Conservation (phyloP, 2,113 vertebrate genomes). For the Chamaea fasciata region DNA sequence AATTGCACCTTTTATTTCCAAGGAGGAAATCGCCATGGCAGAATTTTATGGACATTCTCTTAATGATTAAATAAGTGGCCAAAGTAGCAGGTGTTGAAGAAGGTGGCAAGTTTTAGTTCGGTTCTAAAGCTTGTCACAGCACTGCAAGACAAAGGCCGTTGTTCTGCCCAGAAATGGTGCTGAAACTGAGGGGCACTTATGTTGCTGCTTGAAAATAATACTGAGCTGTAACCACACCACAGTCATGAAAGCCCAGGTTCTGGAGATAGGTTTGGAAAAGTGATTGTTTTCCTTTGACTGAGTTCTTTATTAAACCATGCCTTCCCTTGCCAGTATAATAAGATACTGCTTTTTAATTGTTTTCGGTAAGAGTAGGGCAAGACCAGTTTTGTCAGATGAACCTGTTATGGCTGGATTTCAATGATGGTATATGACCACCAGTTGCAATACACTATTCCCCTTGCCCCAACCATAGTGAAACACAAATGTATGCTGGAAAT, state of each 20-base stretch:
- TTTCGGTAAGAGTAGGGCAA: background rate
- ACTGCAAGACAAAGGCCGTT: background rate
- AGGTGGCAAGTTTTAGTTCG: background rate
- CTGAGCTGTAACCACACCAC: background rate
- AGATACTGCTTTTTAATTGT: background rate
- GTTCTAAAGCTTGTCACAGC: background rate
- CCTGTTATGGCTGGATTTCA: background rate
- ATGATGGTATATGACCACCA: background rate
- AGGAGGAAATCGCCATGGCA: background rate
- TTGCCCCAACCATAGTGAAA: background rate
- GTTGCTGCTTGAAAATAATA: background rate
- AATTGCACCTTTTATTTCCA: background rate
- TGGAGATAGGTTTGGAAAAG: background rate
- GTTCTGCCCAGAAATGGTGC: background rate
- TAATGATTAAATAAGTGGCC: background rate
- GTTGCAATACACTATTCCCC: background rate
- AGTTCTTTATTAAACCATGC: background rate
- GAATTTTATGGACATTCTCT: background rate
- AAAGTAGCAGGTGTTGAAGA: background rate
- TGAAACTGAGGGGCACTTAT: background rate
- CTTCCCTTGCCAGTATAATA: background rate
- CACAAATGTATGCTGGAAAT: background rate
- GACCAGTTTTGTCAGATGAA: background rate
- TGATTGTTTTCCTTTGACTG: background rate
- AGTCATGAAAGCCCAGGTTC: background rate